Evolutionary conservation across 2,888 invertebrate species (phyloP).

Genomic region (Griposia aprilina): DNA sequence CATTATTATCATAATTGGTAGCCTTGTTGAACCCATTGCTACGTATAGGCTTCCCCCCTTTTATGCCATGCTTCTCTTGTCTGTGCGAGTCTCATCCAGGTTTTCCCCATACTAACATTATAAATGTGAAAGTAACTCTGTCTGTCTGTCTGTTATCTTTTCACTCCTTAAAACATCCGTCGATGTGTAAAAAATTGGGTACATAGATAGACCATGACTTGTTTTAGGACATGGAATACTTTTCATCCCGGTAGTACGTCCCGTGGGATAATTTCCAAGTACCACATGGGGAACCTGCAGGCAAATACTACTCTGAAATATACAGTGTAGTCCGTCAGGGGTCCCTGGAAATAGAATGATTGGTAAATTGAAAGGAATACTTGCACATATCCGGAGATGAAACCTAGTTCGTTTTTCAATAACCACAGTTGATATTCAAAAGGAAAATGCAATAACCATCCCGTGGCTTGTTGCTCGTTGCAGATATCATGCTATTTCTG

Average conservation of each 20-base stretch:
- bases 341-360: slow-evolving; percentile 31
- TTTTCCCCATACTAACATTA: no score
- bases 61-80: background rate
- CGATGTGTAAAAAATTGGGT: no score
- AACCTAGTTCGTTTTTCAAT: slow-evolving; percentile 23
- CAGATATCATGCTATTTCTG: slow-evolving; percentile 18
- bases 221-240: background rate
- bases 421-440: slow-evolving; percentile 8
- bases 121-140: no score
- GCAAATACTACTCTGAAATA: background rate
- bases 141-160: no score
- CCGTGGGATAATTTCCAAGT: background rate
- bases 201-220: background rate
- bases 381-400: slow-evolving; percentile 9
- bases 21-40: no score
- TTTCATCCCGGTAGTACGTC: background rate
- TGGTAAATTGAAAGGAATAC: slow-evolving; percentile 33
- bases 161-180: no score
- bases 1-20: no score
- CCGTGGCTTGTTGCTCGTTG: slow-evolving; percentile 2
- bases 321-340: background rate
- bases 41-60: background rate
- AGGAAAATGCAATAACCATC: slow-evolving; percentile 19
- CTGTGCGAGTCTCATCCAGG: no score
- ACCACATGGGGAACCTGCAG: background rate